These are phyloP conservation scores for Xiphophorus birchmanni DNA, from an alignment of 2,797 vertebrate species.

Conservation along the genomic window DNA sequence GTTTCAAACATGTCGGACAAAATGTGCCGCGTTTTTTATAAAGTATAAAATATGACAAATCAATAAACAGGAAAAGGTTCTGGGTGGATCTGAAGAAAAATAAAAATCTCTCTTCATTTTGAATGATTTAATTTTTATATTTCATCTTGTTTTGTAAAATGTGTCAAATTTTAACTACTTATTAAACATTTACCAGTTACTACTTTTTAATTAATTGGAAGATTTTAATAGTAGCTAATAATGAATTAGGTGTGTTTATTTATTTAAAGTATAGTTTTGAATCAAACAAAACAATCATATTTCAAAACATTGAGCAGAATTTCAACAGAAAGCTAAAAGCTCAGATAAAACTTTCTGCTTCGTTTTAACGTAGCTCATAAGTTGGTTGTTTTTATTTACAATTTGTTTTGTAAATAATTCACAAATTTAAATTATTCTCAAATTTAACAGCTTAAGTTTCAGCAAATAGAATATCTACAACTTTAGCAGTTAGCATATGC, in stretches of 20 bases:
- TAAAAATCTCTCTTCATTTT: too few relatives aligned
- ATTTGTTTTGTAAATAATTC: background rate
- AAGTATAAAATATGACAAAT: background rate
- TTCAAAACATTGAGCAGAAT: background rate
- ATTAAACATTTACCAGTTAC: background rate
- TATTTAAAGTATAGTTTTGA: background rate
- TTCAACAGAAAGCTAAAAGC: background rate
- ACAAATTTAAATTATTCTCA: background rate
- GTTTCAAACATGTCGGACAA: background rate
- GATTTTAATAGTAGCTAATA: background rate
- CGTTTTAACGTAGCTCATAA: background rate
- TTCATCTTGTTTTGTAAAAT: background rate
- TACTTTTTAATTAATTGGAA: background rate
- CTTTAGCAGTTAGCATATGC: background rate
- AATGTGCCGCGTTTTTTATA: background rate
- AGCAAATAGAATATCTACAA: background rate
- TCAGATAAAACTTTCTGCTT: background rate
- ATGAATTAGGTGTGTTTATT: background rate
- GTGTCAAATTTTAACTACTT: background rate
- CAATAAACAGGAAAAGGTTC: background rate
- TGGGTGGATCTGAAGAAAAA: too few relatives aligned
- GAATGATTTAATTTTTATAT: too few relatives aligned
- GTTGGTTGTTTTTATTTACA: background rate
- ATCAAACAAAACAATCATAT: background rate
- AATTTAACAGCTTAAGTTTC: background rate